Percentiles rank a stretch among this genome's conserved stretches.
Evolutionary conservation across 2,888 invertebrate genomes (phyloP).

Genomic region (Agonopterix alstromeriana): DNA sequence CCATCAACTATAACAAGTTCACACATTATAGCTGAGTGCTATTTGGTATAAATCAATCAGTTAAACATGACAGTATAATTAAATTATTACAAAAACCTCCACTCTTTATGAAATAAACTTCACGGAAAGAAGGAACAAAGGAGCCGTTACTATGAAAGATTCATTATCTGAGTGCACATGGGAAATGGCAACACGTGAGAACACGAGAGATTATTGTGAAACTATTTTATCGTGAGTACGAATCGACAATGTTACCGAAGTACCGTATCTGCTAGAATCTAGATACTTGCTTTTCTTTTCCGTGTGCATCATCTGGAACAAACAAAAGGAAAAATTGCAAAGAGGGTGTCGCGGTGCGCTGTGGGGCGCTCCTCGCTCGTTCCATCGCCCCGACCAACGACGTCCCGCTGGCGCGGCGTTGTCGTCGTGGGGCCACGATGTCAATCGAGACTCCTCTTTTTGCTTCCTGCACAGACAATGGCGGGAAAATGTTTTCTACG

Average conservation of each 20-base stretch:
- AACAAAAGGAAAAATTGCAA: slow-evolving; percentile 42
- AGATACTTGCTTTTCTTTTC: slow-evolving; percentile 3
- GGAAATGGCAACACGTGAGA: slow-evolving; percentile 45
- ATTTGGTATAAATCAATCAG: too few relatives aligned
- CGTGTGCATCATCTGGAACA: slow-evolving; percentile 18
- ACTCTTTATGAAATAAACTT: too few relatives aligned
- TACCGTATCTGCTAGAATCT: slow-evolving; percentile 3
- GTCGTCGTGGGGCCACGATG: slow-evolving; percentile 36
- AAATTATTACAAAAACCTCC: too few relatives aligned
- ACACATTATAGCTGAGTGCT: too few relatives aligned
- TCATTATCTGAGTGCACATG: slow-evolving; percentile 35
- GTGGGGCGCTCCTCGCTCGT: slow-evolving; percentile 10
- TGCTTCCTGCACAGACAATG: slow-evolving; percentile 62
- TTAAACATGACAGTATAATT: too few relatives aligned
- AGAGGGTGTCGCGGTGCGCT: slow-evolving; percentile 17
- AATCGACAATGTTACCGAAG: slow-evolving; percentile 21
- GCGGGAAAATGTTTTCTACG: slow-evolving; percentile 66
- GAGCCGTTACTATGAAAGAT: slow-evolving; percentile 26
- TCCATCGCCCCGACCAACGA: neutral
- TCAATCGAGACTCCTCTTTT: slow-evolving; percentile 63
- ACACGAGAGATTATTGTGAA: slow-evolving; percentile 39
- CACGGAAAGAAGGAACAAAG: slow-evolving; percentile 6
- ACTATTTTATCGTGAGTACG: slow-evolving; percentile 31
- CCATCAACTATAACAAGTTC: too few relatives aligned
- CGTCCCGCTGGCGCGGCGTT: neutral